A percentile compares a stretch with the other conserved stretches of the same genome.
Evolutionary conservation across 2,888 invertebrate species (phyloP).

Genomic region (Rhamnusium bicolor): DNA sequence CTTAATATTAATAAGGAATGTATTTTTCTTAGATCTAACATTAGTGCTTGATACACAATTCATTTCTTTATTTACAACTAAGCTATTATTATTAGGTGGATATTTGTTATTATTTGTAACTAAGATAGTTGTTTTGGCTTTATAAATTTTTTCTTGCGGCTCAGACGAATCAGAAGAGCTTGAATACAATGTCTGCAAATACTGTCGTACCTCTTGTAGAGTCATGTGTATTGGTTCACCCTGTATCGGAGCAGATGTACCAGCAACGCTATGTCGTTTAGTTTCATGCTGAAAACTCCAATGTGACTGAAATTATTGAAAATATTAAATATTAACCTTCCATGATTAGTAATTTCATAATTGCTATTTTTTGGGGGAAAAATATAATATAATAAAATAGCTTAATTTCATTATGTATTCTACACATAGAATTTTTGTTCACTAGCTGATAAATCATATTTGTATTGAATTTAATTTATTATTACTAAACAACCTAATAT

Average conservation of each 20-base stretch:
- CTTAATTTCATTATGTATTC: no score
- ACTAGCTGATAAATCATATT: no score
- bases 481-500: no score
- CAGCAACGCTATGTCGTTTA: conserved; percentile 80
- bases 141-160: conserved; percentile 69
- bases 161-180: conserved; percentile 81
- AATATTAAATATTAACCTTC: not conserved
- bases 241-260: conserved; percentile 75
- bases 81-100: conserved; percentile 53
- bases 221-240: conserved; percentile 89
- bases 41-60: conserved; percentile 69
- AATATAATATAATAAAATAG: no score
- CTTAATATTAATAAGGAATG: conserved; percentile 76
- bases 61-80: conserved; percentile 55
- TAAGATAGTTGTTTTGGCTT: conserved; percentile 59
- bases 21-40: conserved; percentile 71
- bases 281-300: conserved; percentile 63
- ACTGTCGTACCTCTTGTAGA: conserved; percentile 87
- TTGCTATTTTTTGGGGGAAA: no score
- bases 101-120: conserved; percentile 61
- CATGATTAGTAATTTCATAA: not conserved
- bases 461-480: no score
- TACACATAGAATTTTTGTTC: no score
- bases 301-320: conserved; percentile 60
- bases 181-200: conserved; percentile 86